These are phyloP conservation scores for Drosophila algonquin DNA, from an alignment of 2,888 invertebrate genomes.

Conservation along the genomic window DNA sequence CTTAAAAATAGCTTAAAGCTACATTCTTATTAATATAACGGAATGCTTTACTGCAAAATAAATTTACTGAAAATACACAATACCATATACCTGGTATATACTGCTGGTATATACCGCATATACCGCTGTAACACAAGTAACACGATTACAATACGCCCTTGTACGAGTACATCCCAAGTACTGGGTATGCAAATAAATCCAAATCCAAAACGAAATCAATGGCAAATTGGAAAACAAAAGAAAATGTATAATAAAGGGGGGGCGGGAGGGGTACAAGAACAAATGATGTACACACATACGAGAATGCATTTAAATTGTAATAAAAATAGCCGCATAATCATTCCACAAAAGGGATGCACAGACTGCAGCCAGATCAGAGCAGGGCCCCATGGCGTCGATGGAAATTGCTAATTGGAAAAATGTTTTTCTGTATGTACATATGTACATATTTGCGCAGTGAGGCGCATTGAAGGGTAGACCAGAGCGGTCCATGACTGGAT, in stretches of 20 bases:
- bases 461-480: conserved; percentile 17
- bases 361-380: conserved; percentile 30
- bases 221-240: conserved; percentile 52
- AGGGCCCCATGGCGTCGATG: conserved; percentile 35
- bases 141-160: background rate
- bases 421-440: conserved; percentile 38
- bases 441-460: conserved; percentile 52
- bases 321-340: conserved; percentile 65
- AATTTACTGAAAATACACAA: too few relatives aligned
- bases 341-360: conserved; percentile 23
- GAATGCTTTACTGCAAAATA: background rate
- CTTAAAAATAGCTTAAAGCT: background rate
- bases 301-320: conserved; percentile 43
- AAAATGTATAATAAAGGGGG: background rate
- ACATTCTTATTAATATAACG: background rate
- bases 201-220: conserved; percentile 49
- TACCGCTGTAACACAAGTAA: too few relatives aligned
- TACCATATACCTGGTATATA: too few relatives aligned
- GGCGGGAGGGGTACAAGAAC: background rate
- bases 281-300: background rate
- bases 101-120: too few relatives aligned
- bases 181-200: background rate
- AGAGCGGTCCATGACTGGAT: background rate
- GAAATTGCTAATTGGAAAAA: conserved; percentile 69
- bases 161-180: background rate